A percentile compares a stretch with the other conserved stretches of the same genome.
Evolutionary conservation across 2,888 invertebrate species (phyloP).

Genomic region (Chalcosyrphus nemorum): DNA sequence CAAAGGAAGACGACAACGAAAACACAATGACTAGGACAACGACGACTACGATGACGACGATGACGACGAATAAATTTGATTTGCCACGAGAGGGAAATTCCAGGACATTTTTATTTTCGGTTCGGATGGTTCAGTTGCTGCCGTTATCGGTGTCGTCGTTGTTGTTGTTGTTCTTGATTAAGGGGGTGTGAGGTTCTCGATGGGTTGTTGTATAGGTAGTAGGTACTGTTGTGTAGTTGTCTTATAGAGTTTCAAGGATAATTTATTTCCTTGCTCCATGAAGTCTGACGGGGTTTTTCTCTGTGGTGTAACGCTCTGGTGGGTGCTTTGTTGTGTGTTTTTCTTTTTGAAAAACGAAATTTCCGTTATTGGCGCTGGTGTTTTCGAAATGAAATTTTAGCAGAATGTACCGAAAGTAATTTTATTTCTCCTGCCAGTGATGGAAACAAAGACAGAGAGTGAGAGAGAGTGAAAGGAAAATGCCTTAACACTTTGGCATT

Average conservation of each 20-base stretch:
- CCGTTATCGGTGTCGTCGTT: conserved; percentile 42
- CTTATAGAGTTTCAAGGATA: conserved; percentile 63
- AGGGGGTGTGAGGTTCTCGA: not conserved
- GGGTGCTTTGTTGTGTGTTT: conserved; percentile 39
- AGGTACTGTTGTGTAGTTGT: conserved; percentile 57
- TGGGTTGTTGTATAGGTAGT: not conserved
- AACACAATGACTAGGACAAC: conserved; percentile 48
- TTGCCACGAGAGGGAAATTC: conserved; percentile 66
- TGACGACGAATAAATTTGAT: conserved; percentile 68
- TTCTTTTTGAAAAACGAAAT: conserved; percentile 21
- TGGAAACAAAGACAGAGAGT: too few species aligned
- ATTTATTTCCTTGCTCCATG: conserved; percentile 56
- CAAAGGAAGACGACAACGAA: conserved; percentile 22
- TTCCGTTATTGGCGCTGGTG: conserved; percentile 29
- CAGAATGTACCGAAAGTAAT: conserved; percentile 51
- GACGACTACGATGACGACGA: conserved; percentile 26
- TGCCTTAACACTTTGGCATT: conserved; percentile 43
- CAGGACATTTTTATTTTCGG: conserved; percentile 69
- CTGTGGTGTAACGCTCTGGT: conserved; percentile 37
- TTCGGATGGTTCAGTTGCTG: conserved; percentile 45
- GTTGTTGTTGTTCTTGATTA: not conserved
- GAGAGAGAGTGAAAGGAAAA: not conserved
- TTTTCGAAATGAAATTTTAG: conserved; percentile 51
- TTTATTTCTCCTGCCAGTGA: conserved; percentile 26
- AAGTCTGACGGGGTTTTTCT: conserved; percentile 48